Conservation (phyloP, 2,797 vertebrate genomes). For the Loris lydekkerianus region DNA sequence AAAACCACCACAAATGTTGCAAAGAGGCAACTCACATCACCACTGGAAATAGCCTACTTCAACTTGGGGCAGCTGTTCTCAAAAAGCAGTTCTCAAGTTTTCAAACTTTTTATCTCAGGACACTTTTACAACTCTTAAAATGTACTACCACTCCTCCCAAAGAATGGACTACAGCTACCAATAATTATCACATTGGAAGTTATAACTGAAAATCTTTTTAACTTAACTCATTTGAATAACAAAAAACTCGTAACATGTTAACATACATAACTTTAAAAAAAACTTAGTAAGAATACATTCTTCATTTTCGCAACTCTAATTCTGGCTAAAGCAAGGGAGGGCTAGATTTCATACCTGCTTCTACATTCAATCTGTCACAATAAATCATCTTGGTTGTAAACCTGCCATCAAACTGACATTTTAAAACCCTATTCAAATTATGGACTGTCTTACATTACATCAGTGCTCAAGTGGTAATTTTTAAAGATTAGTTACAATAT, state of each 20-base stretch:
- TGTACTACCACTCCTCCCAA: neutral
- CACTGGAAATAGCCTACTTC: neutral
- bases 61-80: neutral
- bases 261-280: conserved; percentile 14
- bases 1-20: neutral
- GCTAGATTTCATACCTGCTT: neutral
- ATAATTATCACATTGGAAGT: neutral
- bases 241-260: neutral
- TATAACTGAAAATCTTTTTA: neutral
- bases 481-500: neutral
- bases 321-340: conserved; percentile 1
- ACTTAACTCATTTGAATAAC: neutral
- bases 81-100: neutral
- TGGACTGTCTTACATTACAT: neutral
- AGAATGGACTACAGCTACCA: neutral
- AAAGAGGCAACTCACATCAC: neutral
- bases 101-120: neutral
- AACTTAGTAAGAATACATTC: neutral
- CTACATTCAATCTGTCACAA: conserved; percentile 12
- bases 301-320: conserved; percentile 16
- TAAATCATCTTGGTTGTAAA: neutral
- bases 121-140: neutral
- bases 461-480: conserved; percentile 28
- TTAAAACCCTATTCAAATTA: neutral
- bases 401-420: neutral